phyloP scores from a whole-genome alignment of 1,140 invertebrate genomes.

The Neomicropteryx cornuta region DNA sequence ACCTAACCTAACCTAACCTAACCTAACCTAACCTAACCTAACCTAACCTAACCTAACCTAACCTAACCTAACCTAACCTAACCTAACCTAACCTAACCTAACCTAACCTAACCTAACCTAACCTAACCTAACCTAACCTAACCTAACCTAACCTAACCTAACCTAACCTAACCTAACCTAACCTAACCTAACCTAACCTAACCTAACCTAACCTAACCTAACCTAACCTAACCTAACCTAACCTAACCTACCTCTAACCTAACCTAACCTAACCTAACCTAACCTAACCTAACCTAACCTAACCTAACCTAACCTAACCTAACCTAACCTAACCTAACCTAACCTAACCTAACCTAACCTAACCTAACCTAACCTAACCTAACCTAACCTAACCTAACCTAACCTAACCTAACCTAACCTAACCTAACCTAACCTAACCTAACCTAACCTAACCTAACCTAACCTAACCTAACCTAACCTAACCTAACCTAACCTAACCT shows the following conservation, averaged over 20 bases:
- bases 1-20: too few relatives aligned
- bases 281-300: not conserved
- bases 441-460: slow-evolving; percentile 4
- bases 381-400: slow-evolving; percentile 4
- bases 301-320: slow-evolving; percentile 1
- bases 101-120: too few relatives aligned
- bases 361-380: slow-evolving; percentile 4
- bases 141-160: slow-evolving; percentile 4
- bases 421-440: slow-evolving; percentile 4
- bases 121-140: slow-evolving; percentile 4
- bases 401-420: slow-evolving; percentile 4
- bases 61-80: too few relatives aligned
- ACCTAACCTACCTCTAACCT: not conserved
- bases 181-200: slow-evolving; percentile 5
- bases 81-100: too few relatives aligned
- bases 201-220: slow-evolving; percentile 5
- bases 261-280: slow-evolving; percentile 4
- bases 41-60: too few relatives aligned
- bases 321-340: slow-evolving; percentile 4
- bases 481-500: not conserved
- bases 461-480: not conserved
- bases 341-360: slow-evolving; percentile 4
- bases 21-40: too few relatives aligned
- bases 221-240: slow-evolving; percentile 2
- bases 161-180: slow-evolving; percentile 3